Conservation (phyloP, 2,888 invertebrate genomes). For the Phyllotreta cruciferae region DNA sequence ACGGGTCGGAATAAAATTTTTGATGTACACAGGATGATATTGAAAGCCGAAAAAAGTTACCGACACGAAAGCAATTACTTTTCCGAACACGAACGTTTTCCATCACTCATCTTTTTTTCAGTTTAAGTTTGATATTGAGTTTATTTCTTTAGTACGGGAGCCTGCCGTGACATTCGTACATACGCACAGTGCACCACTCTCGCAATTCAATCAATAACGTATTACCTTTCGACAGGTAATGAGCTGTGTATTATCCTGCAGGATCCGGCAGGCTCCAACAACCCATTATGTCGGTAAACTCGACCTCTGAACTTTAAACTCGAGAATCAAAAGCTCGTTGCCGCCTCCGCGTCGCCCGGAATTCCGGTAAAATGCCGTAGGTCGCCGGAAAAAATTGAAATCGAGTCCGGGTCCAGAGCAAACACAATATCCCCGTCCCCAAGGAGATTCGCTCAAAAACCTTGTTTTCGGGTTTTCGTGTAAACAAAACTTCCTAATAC, state of each 20-base stretch:
- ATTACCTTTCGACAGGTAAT: too few relatives aligned
- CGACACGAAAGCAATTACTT: constrained; percentile 30
- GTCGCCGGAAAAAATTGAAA: constrained; percentile 11
- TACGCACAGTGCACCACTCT: too few relatives aligned
- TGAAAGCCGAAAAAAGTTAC: constrained; percentile 16
- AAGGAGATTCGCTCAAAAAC: constrained; percentile 7
- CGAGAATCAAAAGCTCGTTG: too few relatives aligned
- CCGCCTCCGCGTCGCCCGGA: too few relatives aligned
- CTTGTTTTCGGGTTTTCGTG: constrained; percentile 6
- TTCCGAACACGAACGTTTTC: constrained; percentile 25
- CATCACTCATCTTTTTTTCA: constrained; percentile 28
- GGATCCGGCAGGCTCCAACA: background rate
- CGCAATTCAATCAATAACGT: background rate
- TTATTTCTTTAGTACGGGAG: constrained; percentile 3
- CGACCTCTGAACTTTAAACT: constrained; percentile 2
- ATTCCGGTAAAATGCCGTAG: background rate
- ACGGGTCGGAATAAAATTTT: background rate
- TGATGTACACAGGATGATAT: constrained; percentile 13
- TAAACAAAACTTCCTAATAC: constrained; percentile 7
- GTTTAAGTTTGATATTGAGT: background rate
- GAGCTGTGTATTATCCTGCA: too few relatives aligned
- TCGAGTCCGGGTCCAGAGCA: background rate
- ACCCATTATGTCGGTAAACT: background rate
- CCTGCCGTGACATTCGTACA: background rate
- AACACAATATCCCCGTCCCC: constrained; percentile 5